Evolutionary conservation across 2,797 vertebrate genomes (phyloP).

Genomic region (Fistularia tabacaria): DNA sequence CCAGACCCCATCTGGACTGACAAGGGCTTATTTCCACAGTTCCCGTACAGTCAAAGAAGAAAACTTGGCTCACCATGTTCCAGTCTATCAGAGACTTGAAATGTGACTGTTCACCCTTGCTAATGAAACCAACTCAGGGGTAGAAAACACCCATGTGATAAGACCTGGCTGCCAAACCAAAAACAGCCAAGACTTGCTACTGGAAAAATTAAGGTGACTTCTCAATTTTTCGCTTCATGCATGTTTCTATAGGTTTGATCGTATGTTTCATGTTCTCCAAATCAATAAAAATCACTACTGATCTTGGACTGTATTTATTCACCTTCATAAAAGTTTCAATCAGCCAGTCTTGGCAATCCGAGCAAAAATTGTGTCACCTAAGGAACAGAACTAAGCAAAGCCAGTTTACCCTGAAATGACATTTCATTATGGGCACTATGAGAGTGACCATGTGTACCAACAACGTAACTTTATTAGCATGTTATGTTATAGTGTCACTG

Average conservation of each 20-base stretch:
- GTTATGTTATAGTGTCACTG: no score
- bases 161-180: conserved; percentile 45
- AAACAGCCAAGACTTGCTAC: conserved; percentile 45
- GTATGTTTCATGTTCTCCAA: conserved; percentile 26
- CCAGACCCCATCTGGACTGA: conserved; percentile 69
- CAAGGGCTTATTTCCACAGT: conserved; percentile 67
- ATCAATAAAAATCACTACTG: no score
- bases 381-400: no score
- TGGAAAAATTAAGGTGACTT: conserved; percentile 43
- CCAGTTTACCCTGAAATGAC: no score
- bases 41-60: conserved; percentile 49
- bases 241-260: conserved; percentile 33
- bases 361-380: no score
- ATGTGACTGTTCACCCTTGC: conserved; percentile 67
- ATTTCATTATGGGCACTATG: no score
- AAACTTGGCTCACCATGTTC: conserved; percentile 63
- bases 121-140: conserved; percentile 66
- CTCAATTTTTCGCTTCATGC: conserved; percentile 53
- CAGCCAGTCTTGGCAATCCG: no score
- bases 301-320: no score
- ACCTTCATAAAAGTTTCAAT: no score
- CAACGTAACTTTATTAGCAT: no score
- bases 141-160: conserved; percentile 48
- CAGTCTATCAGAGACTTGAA: conserved; percentile 71
- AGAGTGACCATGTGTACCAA: no score